Base-by-base conservation (phyloP, 2,797 vertebrate genomes). In the Loris lydekkerianus region DNA sequence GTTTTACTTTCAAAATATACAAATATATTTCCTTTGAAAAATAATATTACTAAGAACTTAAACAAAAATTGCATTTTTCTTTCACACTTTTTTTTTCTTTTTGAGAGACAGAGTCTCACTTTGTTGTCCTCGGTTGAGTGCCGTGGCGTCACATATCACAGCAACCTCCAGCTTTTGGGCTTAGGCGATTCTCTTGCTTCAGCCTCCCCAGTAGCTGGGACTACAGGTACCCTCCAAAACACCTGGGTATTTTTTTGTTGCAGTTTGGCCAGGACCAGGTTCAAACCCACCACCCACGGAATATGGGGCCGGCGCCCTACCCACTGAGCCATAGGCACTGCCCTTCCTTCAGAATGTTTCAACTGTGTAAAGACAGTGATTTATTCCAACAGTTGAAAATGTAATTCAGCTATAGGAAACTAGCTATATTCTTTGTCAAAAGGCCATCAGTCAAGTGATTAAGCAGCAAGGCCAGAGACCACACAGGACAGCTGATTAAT, bases 1-100 rank as follows among this genome's bases (percentile, higher is more conserved):
- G 92, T 86, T 89, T 9, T 34, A 77, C 80, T 94, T 97, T 88
- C 37, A 95, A 56, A n/a, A 75, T 60, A 95, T 70, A 96, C 78
- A 95, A 84, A 83, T 37, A 86, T 43, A 88, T 60, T 85, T 84
- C 75, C 49, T 94, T 86, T 84, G 65, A 95, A 95, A 95, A 97
- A 58, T 13, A 89, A 5, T 81, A 88, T 31, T 72, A 97, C 18
- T 83, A 69, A 7, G 67, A 27, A 69, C 7, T 56, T 89, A 75
- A 89, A 95, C 2, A 77, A 60, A 95, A n/a, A 37, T 0, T 29
- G n/a, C 11, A 43, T 95, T 95, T 84, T 86, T 88, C 61, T 95
- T 96, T 89, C 77, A 46, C n/a, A 94, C n/a, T 94, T 88, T 31
- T 11, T 53, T 53, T 49, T 49, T 49, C 11, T 49, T 53, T 53